These are phyloP conservation scores for Equus przewalskii DNA, from an alignment of 2,113 vertebrate genomes.

Conservation along the genomic window DNA sequence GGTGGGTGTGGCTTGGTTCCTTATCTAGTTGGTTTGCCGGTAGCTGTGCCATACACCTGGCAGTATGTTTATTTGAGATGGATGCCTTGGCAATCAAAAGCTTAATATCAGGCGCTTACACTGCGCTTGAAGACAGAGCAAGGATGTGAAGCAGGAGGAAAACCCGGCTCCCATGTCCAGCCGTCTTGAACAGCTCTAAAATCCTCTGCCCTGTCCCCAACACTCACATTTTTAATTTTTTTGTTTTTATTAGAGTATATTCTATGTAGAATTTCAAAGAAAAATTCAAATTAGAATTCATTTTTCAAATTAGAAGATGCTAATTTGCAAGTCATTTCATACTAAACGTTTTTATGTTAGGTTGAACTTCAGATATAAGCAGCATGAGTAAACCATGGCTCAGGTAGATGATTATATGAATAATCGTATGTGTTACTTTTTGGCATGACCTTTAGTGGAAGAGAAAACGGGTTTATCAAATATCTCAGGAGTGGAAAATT, in stretches of 20 bases:
- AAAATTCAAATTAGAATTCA: conserved; percentile 16
- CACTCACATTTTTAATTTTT: not conserved
- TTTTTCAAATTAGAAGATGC: conserved; percentile 14
- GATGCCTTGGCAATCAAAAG: not conserved
- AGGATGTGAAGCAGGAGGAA: not conserved
- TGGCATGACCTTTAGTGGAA: conserved; percentile 22
- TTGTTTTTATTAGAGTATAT: not conserved
- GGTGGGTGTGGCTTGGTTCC: not conserved
- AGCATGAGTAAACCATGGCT: not conserved
- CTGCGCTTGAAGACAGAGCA: not conserved
- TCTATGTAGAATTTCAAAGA: conserved; percentile 8
- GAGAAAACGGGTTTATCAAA: conserved; percentile 39
- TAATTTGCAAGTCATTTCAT: conserved; percentile 48
- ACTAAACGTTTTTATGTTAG: not conserved
- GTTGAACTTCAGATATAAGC: not conserved
- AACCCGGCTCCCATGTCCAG: not conserved
- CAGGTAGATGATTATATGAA: not conserved
- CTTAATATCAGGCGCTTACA: not conserved
- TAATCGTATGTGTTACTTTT: not conserved
- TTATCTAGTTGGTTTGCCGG: not conserved
- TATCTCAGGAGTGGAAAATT: conserved; percentile 47
- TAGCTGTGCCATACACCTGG: not conserved
- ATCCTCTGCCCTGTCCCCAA: not conserved
- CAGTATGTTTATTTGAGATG: not conserved
- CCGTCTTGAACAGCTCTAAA: not conserved